Percentiles rank a stretch among this genome's conserved stretches.
Evolutionary conservation across 2,113 vertebrate genomes (phyloP).

Genomic region (Monarcha castaneiventris): DNA sequence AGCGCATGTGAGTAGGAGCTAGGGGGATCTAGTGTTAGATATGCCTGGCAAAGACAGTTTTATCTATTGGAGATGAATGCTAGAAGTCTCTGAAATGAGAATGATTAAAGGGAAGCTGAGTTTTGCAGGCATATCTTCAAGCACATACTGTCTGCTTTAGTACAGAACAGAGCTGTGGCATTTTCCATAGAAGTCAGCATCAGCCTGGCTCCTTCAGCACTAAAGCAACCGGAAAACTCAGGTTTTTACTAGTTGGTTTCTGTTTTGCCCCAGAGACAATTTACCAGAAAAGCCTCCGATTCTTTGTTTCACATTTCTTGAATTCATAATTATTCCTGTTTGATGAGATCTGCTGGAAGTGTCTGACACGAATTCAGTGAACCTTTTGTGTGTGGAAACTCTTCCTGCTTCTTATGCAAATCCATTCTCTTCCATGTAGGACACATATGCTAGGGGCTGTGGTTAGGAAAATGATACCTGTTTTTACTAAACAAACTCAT

Average conservation of each 20-base stretch:
- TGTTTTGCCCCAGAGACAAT: neutral
- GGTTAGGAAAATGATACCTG: neutral
- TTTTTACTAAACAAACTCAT: neutral
- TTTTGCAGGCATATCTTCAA: neutral
- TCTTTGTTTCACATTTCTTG: neutral
- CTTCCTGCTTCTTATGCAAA: neutral
- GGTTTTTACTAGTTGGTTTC: neutral
- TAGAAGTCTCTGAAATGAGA: neutral
- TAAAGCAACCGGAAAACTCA: neutral
- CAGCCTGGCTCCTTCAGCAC: neutral
- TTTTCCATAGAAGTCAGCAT: neutral
- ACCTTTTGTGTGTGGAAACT: neutral
- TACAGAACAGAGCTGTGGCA: neutral
- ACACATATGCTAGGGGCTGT: neutral
- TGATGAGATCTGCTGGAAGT: neutral
- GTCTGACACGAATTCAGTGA: fast-evolving
- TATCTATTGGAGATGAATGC: neutral
- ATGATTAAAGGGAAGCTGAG: neutral
- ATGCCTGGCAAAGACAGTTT: neutral
- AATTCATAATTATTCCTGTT: neutral
- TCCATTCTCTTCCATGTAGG: neutral
- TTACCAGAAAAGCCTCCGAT: neutral
- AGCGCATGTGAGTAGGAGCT: too few species aligned
- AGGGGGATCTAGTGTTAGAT: neutral
- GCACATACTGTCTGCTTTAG: neutral